Evolutionary conservation across 2,888 invertebrate species (phyloP), one percentile per base, ranked within the genome.

Genomic region (Emesis furor): DNA sequence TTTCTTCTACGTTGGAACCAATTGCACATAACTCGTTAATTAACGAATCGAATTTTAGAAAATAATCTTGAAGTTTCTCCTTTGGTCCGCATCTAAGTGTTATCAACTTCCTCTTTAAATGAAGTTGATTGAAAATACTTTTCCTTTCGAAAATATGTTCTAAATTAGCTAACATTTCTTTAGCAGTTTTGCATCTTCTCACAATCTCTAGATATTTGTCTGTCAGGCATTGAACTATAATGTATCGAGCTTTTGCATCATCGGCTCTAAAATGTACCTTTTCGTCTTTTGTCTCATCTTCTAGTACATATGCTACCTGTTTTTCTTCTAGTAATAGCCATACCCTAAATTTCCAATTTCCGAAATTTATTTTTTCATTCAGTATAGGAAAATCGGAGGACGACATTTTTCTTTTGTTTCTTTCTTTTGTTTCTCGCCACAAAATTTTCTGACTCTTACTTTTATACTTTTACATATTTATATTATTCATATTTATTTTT

Each of bases 101-200:
- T 12, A 51, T 14, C 51, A 51, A 10, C 51, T 51, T 51, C 10
- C 14, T 51, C 14, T 14, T 10, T 14, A 86, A n/a, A 62, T 65
- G 79, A 35, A 88, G 42, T 39, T 82, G 72, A 32, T 82, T 79
- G 14, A 84, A 81, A 3, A 82, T 73, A 69, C 83, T 87, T 79
- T 84, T 87, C 65, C 87, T 78, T 78, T 87, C 76, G 71, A 87
- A 84, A 12, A 81, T 69, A 42, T 37, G 51, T 77, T 79, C 75
- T 1, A 86, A 71, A 10, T 68, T 30, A 2, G 42, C 12, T 7
- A 85, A 17, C 86, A 88, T 88, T 37, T 82, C 74, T 0, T 17
- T 17, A 59, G 88, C 86, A 12, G 78, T 84, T 1, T 8, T 17
- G 24, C 82, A 75, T 42, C 77, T 76, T 62, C 81, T 88, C 30